These are phyloP conservation scores for Blennius ocellaris DNA, from an alignment of 2,113 vertebrate genomes.

Conservation along the genomic window DNA sequence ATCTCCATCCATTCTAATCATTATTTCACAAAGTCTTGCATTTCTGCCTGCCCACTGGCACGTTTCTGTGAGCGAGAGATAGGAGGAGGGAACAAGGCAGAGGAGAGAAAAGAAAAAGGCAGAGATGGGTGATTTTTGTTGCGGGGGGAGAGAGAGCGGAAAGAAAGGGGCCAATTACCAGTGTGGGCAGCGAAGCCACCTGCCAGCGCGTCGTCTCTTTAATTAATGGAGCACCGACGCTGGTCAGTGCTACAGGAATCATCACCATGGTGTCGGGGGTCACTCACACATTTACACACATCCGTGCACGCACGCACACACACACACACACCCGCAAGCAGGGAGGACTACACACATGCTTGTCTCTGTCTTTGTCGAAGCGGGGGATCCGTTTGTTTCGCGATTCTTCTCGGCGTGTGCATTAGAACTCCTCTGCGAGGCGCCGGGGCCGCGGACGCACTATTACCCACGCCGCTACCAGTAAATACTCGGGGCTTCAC, in stretches of 20 bases:
- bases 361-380: constrained; percentile 85
- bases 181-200: constrained; percentile 93
- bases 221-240: constrained; percentile 95
- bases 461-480: constrained; percentile 50
- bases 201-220: constrained; percentile 93
- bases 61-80: constrained; percentile 89
- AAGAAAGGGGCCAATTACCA: constrained; percentile 97
- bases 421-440: constrained; percentile 68
- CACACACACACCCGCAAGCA: constrained; percentile 13
- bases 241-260: constrained; percentile 96
- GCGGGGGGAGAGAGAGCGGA: constrained; percentile 69
- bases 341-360: constrained; percentile 59
- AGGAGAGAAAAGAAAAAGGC: constrained; percentile 70
- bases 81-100: constrained; percentile 70
- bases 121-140: constrained; percentile 77
- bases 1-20: constrained; percentile 93
- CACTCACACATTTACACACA: constrained; percentile 82
- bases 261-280: constrained; percentile 89
- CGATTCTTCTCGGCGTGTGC: constrained; percentile 63
- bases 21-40: constrained; percentile 93
- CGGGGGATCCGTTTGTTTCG: constrained; percentile 90
- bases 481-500: constrained; percentile 48
- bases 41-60: constrained; percentile 95
- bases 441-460: constrained; percentile 55
- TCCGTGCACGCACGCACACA: neutral